Conservation (phyloP, 2,888 invertebrate species). For the Caenorhabditis sp. region DNA sequence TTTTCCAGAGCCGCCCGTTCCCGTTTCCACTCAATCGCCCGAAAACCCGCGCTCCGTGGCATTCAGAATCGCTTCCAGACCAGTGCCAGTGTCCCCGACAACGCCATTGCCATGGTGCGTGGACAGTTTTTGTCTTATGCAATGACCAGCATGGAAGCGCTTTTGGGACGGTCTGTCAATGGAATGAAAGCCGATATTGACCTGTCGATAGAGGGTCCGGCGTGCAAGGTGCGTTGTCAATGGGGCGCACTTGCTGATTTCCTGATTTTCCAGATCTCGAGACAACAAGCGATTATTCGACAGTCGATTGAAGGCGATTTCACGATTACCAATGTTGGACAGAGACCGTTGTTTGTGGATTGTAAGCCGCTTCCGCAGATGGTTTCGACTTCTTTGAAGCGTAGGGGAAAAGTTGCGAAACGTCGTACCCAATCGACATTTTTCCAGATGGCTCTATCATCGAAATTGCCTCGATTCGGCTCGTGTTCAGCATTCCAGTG, state of each 20-base stretch:
- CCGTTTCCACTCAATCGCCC: slow-evolving; percentile 21
- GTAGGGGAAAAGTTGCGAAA: too few species aligned
- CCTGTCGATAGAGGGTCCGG: slow-evolving; percentile 75
- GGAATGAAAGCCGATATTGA: slow-evolving; percentile 75
- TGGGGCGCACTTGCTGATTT: background rate
- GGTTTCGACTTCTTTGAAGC: slow-evolving; percentile 28
- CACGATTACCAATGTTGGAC: slow-evolving; percentile 57
- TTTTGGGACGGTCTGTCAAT: slow-evolving; percentile 87
- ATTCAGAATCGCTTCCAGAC: slow-evolving; percentile 27
- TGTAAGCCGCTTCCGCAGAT: slow-evolving; percentile 43
- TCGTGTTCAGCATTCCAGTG: slow-evolving; percentile 64
- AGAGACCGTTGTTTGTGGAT: slow-evolving; percentile 58
- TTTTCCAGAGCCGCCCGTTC: slow-evolving; percentile 7
- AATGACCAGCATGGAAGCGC: slow-evolving; percentile 65
- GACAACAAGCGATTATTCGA: slow-evolving; percentile 66
- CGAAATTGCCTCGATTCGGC: slow-evolving; percentile 85
- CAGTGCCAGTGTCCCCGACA: slow-evolving; percentile 25
- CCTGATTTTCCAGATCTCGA: slow-evolving; percentile 67
- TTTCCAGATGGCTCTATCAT: slow-evolving; percentile 91
- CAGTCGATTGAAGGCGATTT: slow-evolving; percentile 25
- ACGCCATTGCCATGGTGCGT: slow-evolving; percentile 26
- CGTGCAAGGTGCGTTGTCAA: slow-evolving; percentile 33
- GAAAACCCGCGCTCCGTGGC: slow-evolving; percentile 20
- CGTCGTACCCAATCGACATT: too few species aligned
- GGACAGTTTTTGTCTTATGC: slow-evolving; percentile 49